Conservation (phyloP, 37 sponge, comb jelly and placozoan genomes). For the Beroe forskalii region DNA sequence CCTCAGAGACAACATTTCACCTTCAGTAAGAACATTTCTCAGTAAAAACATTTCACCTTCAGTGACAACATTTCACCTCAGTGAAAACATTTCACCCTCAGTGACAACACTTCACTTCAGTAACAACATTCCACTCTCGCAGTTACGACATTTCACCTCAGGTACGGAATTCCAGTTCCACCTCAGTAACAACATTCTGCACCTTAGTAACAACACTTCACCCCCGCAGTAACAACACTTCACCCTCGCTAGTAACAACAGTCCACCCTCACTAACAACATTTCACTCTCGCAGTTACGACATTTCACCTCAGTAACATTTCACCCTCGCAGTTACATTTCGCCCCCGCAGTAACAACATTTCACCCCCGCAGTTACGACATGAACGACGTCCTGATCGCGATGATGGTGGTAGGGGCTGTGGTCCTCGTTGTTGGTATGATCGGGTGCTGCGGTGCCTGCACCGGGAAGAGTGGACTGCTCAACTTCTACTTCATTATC, state of each 20-base stretch:
- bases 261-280: too few relatives aligned
- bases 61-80: too few relatives aligned
- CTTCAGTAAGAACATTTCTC: too few relatives aligned
- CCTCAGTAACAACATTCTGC: neutral
- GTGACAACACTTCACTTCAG: too few relatives aligned
- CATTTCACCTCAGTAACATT: neutral
- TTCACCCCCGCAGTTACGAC: neutral
- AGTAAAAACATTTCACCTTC: too few relatives aligned
- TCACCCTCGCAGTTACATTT: too few relatives aligned
- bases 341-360: neutral
- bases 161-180: too few relatives aligned
- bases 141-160: neutral
- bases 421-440: neutral
- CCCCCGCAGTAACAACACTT: neutral
- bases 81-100: too few relatives aligned
- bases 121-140: neutral
- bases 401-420: neutral
- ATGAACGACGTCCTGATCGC: neutral
- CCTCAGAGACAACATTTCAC: too few relatives aligned
- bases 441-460: conserved; percentile 12
- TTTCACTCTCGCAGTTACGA: neutral
- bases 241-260: too few relatives aligned
- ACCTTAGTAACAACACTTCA: neutral
- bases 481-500: conserved; percentile 40
- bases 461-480: conserved; percentile 15